These are phyloP conservation scores for Carapus acus DNA, from an alignment of 2,797 vertebrate species.

Conservation along the genomic window DNA sequence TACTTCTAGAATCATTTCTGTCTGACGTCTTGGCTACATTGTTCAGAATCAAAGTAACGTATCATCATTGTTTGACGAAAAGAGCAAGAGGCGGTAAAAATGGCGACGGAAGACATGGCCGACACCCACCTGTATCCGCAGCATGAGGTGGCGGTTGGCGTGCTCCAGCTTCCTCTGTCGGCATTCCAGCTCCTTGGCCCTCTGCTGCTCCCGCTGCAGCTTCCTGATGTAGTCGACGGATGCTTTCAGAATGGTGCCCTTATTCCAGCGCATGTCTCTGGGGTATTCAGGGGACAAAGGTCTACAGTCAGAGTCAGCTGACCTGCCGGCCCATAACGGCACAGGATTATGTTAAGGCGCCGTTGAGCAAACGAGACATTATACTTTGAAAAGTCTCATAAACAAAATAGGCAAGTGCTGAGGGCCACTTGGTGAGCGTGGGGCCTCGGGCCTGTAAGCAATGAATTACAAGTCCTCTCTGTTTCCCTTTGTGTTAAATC, in stretches of 20 bases:
- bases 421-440: too few species aligned
- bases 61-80: too few species aligned
- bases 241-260: slow-evolving; percentile 97
- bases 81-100: too few species aligned
- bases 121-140: slow-evolving; percentile 87
- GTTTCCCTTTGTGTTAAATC: too few species aligned
- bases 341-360: slow-evolving; percentile 22
- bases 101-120: too few species aligned
- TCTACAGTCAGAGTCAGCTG: slow-evolving; percentile 58
- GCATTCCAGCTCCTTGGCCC: slow-evolving; percentile 91
- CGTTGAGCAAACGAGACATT: slow-evolving; percentile 4
- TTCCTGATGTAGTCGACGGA: slow-evolving; percentile 97
- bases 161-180: slow-evolving; percentile 95
- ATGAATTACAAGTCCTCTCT: too few species aligned
- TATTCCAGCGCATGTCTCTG: slow-evolving; percentile 99
- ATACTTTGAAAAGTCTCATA: slow-evolving; percentile 10
- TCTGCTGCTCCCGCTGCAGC: slow-evolving; percentile 90
- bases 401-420: too few species aligned
- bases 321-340: slow-evolving; percentile 55
- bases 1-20: too few species aligned
- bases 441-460: too few species aligned
- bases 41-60: too few species aligned
- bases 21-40: too few species aligned
- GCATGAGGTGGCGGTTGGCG: slow-evolving; percentile 89
- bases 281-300: slow-evolving; percentile 46